Evolutionary conservation across 2,113 vertebrate species (phyloP).

Genomic region (Halcyon senegalensis): DNA sequence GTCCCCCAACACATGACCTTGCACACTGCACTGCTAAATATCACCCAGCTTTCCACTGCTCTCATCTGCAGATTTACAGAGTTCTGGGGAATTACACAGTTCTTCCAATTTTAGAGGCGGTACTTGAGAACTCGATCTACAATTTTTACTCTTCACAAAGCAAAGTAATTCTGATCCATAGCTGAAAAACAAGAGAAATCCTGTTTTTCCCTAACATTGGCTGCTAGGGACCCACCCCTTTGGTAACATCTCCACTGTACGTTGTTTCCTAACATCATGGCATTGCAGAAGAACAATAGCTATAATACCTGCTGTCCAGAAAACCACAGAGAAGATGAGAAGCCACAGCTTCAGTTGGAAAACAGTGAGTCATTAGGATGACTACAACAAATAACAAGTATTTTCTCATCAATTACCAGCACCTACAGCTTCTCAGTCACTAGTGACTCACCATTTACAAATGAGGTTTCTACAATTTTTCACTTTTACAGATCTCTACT

Average conservation of each 20-base stretch:
- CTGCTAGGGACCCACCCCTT: neutral
- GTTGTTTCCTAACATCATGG: neutral
- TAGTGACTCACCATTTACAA: neutral
- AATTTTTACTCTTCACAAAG: neutral
- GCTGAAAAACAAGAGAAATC: neutral
- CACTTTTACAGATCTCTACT: neutral
- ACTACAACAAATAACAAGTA: neutral
- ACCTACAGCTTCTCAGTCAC: neutral
- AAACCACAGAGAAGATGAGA: neutral
- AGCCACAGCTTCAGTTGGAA: neutral
- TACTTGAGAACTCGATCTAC: neutral
- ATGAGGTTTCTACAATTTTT: neutral
- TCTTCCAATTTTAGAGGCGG: neutral
- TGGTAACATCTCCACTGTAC: fast-evolving
- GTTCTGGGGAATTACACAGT: neutral
- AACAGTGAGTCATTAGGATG: neutral
- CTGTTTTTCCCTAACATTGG: neutral
- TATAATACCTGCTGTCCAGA: neutral
- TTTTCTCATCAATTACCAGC: neutral
- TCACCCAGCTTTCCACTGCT: neutral
- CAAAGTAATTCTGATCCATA: neutral
- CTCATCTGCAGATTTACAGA: fast-evolving
- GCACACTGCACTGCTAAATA: neutral
- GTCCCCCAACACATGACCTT: neutral
- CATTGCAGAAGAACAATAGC: neutral